Evolutionary conservation across 1,140 invertebrate genomes (phyloP), one percentile per base, ranked within the genome.

Genomic region (Brachionus sp.): DNA sequence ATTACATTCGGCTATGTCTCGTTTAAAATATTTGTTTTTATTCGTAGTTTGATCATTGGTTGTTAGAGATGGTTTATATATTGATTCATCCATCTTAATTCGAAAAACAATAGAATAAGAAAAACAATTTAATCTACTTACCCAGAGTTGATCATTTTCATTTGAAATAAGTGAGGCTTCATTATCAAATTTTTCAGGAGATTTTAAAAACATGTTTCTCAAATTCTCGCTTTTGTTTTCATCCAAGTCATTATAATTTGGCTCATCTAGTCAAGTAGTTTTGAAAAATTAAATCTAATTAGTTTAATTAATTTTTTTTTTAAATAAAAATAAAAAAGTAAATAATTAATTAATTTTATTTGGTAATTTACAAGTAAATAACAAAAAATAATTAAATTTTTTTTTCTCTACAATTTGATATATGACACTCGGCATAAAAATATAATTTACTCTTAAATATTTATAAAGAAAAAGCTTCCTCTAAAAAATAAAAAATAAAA

Each of bases 131-230:
- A 6, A 39, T 16, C 5, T 35, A 12, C 5, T 70, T 37, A 70
- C 66, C 37, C n/a, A 70, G 9, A 35, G 37, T 70, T 9, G 3
- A 7, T 39, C n/a, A n/a, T 19, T 9, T 9, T 35, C 13, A 12
- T 35, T 70, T 23, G 13, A 1, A 39, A 70, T n/a, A 70, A 39
- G 29, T 19, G n/a, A 0, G 3, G 33, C 33, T 70, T 35, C 16
- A 19, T 16, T 70, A 1, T 16, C 5, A 39, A 13, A 16, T 13
- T 70, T 35, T 70, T 70, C 66, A 7, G 66, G 66, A 19, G 75
- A 39, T 3, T 78, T 78, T 33, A 78, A 62, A 39, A 78, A 78
- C 39, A 33, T 29, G 53, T 78, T 37, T 50, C 75, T 53, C 19
- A 78, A 37, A 50, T 62, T 78, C 23, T 19, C 75, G 19, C 5